A percentile compares a stretch with the other conserved stretches of the same genome.
Conservation (phyloP, 37 sponge, comb jelly and placozoan genomes). For the Petrosia ficiformis region DNA sequence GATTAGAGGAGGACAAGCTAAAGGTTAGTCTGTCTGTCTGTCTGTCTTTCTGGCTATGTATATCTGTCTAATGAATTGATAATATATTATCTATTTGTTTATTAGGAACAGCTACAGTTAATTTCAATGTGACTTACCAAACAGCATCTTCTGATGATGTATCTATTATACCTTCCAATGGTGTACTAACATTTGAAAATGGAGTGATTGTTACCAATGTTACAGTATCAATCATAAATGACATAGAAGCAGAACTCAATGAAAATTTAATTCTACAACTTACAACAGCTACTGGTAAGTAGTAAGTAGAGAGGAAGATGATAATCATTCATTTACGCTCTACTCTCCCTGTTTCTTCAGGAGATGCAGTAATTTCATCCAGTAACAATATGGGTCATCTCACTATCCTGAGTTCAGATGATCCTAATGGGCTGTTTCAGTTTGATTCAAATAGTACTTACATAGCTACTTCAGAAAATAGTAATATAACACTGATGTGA, state of each 20-base stretch:
- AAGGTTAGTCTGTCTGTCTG: no score
- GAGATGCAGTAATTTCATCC: constrained; percentile 67
- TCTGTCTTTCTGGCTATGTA: not conserved
- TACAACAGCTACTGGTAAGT: constrained; percentile 32
- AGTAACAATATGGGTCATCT: constrained; percentile 30
- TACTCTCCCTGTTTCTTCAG: constrained; percentile 1
- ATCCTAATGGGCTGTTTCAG: constrained; percentile 81
- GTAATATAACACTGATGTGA: constrained; percentile 24
- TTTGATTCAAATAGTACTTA: constrained; percentile 31
- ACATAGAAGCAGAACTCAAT: constrained; percentile 63
- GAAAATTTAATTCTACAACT: constrained; percentile 58
- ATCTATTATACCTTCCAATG: not conserved
- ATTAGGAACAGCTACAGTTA: constrained; percentile 43
- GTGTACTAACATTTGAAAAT: constrained; percentile 20
- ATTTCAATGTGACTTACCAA: constrained; percentile 28
- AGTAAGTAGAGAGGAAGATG: no score
- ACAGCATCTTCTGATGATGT: constrained; percentile 48
- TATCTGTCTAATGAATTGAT: no score
- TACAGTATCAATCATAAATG: constrained; percentile 46
- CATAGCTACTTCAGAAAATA: constrained; percentile 38
- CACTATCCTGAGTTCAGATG: constrained; percentile 61
- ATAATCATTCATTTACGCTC: no score
- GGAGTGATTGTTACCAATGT: constrained; percentile 36
- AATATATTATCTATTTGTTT: no score
- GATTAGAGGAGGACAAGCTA: constrained; percentile 52